phyloP scores from a whole-genome alignment of 2,888 invertebrate species.

The Oxyscelio sp. region DNA sequence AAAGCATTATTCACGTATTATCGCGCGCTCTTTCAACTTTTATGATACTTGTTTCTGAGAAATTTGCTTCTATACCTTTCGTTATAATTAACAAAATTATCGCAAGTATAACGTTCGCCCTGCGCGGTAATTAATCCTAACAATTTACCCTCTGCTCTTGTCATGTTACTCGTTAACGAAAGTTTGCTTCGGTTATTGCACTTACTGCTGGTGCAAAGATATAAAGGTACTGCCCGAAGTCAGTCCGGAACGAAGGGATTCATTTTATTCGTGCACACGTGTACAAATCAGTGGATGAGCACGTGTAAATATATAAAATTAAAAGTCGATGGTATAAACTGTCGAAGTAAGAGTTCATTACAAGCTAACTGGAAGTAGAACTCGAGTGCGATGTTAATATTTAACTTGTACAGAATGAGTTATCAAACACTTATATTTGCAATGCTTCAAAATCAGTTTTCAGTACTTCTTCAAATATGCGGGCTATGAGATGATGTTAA shows the following conservation, averaged over 20 bases:
- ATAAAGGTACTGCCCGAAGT: conserved; percentile 53
- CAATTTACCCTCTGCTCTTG: conserved; percentile 69
- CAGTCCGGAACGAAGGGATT: conserved; percentile 36
- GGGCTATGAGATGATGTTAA: no score
- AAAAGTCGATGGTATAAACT: conserved; percentile 22
- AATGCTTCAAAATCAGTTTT: background rate
- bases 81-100: conserved; percentile 62
- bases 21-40: conserved; percentile 20
- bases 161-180: conserved; percentile 70
- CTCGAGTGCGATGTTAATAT: conserved; percentile 9
- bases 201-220: conserved; percentile 36
- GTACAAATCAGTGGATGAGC: background rate
- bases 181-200: conserved; percentile 64
- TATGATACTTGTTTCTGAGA: conserved; percentile 22
- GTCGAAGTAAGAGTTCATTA: conserved; percentile 58
- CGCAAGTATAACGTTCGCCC: conserved; percentile 45
- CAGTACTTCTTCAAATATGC: background rate
- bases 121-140: conserved; percentile 65
- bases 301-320: conserved; percentile 20
- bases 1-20: conserved; percentile 1
- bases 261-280: conserved; percentile 37
- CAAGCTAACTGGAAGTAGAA: conserved; percentile 16
- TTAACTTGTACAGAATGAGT: conserved; percentile 11
- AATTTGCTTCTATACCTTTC: background rate
- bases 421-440: conserved; percentile 29